Evolutionary conservation across 2,113 vertebrate species (phyloP).

Genomic region (Psammodynastes pulverulentus): DNA sequence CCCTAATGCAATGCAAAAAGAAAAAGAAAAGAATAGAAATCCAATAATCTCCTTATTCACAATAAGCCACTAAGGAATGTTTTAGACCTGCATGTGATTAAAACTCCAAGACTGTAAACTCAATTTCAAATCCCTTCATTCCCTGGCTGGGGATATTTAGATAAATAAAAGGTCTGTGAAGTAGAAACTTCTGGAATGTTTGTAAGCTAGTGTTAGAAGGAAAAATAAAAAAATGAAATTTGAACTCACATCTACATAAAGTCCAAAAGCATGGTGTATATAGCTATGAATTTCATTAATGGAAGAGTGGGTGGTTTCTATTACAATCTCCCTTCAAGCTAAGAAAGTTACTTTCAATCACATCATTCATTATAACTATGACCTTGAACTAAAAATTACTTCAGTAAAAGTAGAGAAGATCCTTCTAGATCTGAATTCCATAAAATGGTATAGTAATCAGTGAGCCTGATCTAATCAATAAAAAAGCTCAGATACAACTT

Average conservation of each 20-base stretch:
- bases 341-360: not conserved
- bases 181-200: not conserved
- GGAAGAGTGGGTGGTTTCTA: not conserved
- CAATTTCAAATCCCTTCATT: not conserved
- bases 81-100: not conserved
- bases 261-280: not conserved
- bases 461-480: not conserved
- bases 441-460: not conserved
- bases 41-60: not conserved
- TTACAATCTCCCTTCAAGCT: not conserved
- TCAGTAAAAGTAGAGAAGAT: not conserved
- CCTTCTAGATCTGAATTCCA: not conserved
- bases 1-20: not conserved
- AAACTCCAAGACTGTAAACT: not conserved
- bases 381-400: not conserved
- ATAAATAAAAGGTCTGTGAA: not conserved
- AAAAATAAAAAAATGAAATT: not conserved
- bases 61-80: not conserved
- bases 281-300: not conserved
- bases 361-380: not conserved
- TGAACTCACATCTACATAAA: not conserved
- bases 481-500: not conserved
- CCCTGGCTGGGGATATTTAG: not conserved
- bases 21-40: not conserved
- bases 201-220: not conserved